Percentiles rank a stretch among this genome's conserved stretches.
Evolutionary conservation across 2,797 vertebrate genomes (phyloP).

Genomic region (Anguilla anguilla): DNA sequence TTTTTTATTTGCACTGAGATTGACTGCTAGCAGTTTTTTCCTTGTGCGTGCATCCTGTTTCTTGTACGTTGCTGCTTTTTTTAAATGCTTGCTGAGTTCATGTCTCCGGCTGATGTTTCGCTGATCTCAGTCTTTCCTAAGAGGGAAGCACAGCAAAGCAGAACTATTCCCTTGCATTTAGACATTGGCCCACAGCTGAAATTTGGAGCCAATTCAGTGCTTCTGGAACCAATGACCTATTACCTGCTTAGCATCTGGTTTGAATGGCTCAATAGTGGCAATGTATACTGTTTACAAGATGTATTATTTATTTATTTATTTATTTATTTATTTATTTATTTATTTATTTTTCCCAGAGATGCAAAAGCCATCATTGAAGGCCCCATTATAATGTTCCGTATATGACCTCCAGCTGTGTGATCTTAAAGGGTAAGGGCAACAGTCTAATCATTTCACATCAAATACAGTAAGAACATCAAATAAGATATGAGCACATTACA

Average conservation of each 20-base stretch:
- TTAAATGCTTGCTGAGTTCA: not conserved
- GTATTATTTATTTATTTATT: not conserved
- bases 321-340: not conserved
- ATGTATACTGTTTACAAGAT: not conserved
- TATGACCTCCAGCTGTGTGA: not conserved
- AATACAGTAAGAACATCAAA: not conserved
- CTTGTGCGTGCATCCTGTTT: not conserved
- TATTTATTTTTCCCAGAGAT: not conserved
- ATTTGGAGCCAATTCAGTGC: not conserved
- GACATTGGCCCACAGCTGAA: not conserved
- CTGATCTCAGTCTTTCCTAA: not conserved
- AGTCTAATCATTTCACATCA: not conserved
- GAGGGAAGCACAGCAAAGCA: not conserved
- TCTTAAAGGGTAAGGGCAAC: not conserved
- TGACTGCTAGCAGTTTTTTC: not conserved
- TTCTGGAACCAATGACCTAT: not conserved
- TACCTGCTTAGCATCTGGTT: not conserved
- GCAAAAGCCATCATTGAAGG: not conserved
- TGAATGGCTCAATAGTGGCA: not conserved
- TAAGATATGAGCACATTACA: not conserved
- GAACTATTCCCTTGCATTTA: not conserved
- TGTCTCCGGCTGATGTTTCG: not conserved
- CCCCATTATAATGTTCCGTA: not conserved
- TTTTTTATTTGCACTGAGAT: not conserved
- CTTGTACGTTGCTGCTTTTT: not conserved